Conservation (phyloP, 2,113 vertebrate genomes). For the Telmatochromis sp. region DNA sequence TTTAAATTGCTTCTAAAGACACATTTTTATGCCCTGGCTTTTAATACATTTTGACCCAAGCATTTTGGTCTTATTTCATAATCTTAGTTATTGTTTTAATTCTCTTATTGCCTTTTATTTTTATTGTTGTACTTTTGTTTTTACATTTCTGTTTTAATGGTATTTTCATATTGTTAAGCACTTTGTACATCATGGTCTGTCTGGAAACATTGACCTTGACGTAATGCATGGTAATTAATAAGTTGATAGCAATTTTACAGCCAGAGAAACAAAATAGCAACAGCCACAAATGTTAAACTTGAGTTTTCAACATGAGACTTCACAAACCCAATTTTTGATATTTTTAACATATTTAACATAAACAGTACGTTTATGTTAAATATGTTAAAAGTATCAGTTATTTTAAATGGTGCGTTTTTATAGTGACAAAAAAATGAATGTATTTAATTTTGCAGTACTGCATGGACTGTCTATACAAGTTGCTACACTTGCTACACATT, state of each 20-base stretch:
- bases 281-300: neutral
- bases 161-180: neutral
- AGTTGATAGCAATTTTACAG: neutral
- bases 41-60: neutral
- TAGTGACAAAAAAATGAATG: neutral
- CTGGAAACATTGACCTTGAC: neutral
- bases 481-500: fast-evolving
- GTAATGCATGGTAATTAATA: fast-evolving
- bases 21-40: neutral
- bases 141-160: neutral
- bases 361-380: neutral
- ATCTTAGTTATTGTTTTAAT: neutral
- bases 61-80: neutral
- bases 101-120: neutral
- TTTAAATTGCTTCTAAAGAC: fast-evolving
- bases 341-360: neutral
- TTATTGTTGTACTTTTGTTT: neutral
- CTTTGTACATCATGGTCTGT: neutral
- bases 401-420: neutral
- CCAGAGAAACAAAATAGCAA: neutral
- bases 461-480: neutral
- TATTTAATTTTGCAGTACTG: neutral
- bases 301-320: neutral
- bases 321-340: neutral
- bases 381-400: neutral